Evolutionary conservation across 2,888 invertebrate species (phyloP).

Genomic region (Leucania comma): DNA sequence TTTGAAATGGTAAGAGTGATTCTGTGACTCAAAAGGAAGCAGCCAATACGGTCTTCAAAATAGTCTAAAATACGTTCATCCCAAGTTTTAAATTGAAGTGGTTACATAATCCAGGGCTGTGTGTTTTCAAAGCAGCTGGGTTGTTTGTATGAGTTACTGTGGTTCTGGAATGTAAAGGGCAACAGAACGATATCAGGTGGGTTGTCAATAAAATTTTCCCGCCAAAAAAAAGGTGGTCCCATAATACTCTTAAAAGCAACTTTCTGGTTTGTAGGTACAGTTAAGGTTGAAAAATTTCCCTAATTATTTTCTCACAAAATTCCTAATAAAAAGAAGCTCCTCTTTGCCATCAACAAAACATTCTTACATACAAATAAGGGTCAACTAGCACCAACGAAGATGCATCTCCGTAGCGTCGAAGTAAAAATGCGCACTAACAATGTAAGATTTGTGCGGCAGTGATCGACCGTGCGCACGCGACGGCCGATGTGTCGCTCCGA

Average conservation of each 20-base stretch:
- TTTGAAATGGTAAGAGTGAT: slow-evolving; percentile 25
- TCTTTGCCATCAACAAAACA: background rate
- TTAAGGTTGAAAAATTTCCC: background rate
- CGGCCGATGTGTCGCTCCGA: slow-evolving; percentile 60
- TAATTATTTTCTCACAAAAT: background rate
- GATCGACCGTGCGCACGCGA: slow-evolving; percentile 71
- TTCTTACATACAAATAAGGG: slow-evolving; percentile 11
- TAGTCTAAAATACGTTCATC: background rate
- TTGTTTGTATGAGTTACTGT: no score
- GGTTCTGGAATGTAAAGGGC: no score
- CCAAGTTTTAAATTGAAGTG: no score
- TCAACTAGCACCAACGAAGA: slow-evolving; percentile 32
- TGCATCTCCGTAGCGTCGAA: slow-evolving; percentile 50
- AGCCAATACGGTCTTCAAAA: background rate
- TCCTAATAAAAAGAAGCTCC: no score
- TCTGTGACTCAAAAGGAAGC: background rate
- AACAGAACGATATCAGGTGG: no score
- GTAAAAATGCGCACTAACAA: slow-evolving; percentile 64
- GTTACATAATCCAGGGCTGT: no score
- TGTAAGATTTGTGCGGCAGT: slow-evolving; percentile 64
- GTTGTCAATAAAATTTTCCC: no score
- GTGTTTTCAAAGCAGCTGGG: no score
- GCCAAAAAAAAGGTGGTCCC: no score
- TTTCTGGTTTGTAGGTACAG: no score
- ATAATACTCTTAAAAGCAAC: no score